These are phyloP conservation scores for Melanargia galathea DNA, from an alignment of 2,888 invertebrate genomes.

Conservation along the genomic window DNA sequence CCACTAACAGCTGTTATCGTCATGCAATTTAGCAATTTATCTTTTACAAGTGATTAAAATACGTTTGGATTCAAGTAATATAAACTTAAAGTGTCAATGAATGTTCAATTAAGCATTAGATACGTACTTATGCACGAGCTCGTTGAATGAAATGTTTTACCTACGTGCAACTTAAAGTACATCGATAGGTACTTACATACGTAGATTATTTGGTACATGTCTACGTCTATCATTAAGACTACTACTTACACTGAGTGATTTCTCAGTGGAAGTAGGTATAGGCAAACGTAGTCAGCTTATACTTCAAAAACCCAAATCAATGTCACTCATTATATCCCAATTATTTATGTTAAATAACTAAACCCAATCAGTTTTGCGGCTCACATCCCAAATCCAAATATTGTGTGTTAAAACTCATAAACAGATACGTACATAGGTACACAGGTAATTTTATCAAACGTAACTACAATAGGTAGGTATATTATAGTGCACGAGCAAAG, in stretches of 20 bases:
- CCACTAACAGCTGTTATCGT: not conserved
- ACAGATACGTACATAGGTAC: too few relatives aligned
- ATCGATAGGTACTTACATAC: not conserved
- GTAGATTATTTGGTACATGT: not conserved
- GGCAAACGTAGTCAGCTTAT: not conserved
- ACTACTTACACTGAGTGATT: not conserved
- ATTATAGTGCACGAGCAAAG: too few relatives aligned
- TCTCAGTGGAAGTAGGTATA: not conserved
- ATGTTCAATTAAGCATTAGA: conserved; percentile 3
- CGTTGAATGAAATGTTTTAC: conserved; percentile 2
- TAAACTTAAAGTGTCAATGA: conserved; percentile 2
- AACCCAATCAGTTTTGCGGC: too few relatives aligned
- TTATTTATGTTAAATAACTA: too few relatives aligned
- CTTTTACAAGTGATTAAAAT: conserved; percentile 5
- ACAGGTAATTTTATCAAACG: not conserved
- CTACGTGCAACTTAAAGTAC: not conserved
- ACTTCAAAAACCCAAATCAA: not conserved
- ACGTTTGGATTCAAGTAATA: not conserved
- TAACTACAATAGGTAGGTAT: not conserved
- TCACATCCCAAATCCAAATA: too few relatives aligned
- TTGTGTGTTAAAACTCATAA: too few relatives aligned
- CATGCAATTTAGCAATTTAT: not conserved
- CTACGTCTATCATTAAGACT: not conserved
- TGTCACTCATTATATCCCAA: too few relatives aligned
- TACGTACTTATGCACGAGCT: not conserved